Evolutionary conservation across 2,113 vertebrate species (phyloP), one percentile per base, ranked within the genome.

Genomic region (Etheostoma cragini): DNA sequence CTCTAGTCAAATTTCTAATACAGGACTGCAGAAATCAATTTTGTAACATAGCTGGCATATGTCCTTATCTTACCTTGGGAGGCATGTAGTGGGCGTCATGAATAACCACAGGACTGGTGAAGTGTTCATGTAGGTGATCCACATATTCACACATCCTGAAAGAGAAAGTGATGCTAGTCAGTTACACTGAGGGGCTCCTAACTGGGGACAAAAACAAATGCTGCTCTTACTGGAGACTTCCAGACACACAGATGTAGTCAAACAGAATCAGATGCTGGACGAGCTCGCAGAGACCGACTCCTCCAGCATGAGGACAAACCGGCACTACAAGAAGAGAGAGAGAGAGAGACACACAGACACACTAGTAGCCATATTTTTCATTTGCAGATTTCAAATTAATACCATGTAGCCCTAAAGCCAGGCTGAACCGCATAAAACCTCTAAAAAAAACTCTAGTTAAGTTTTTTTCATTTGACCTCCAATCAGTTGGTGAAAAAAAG

Each of bases 71-170:
- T 81, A 96, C 96, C 94, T 92, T 90, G 0, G 96, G 96, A 50
- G 95, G 95, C 86, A 96, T 89, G 81, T 97, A 97, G 87, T 90
- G 92, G 19, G 95, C 95, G 12, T 95, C 87, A 19, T 30, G 82
- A 87, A 97, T 96, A 33, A 90, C 52, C 35, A 95, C 95, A 0
- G 97, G 96, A 70, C 94, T 93, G 80, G 69, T 92, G 82, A 97
- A 97, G 74, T 97, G 97, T 71, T 97, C 95, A 0, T 97, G 96
- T 8, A 97, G 93, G 68, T 97, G 96, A 69, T 97, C 95, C 2
- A 96, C 96, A 38, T 95, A 97, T 65, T 97, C 96, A 63, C 96
- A 97, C 96, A 97, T 96, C 88, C 97, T 97, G 67, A 1, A 61
- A 73, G 1, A 4, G 24, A 54, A n/a, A 46, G 24, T 3, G 26